phyloP scores from a whole-genome alignment of 2,888 invertebrate genomes.

The Arctia plantaginis region DNA sequence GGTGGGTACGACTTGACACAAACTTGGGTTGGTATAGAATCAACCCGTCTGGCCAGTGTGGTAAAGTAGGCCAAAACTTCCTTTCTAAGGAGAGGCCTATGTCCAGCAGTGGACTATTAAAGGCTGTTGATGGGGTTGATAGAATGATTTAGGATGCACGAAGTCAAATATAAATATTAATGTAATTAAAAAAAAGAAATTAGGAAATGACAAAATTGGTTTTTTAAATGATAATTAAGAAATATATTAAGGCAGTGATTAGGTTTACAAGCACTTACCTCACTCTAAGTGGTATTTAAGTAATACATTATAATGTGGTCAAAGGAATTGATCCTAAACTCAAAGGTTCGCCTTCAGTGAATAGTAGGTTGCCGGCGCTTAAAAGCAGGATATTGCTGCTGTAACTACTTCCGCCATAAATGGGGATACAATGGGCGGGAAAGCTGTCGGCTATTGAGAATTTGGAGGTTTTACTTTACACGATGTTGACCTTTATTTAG shows the following conservation, averaged over 20 bases:
- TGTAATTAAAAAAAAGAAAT: too few relatives aligned
- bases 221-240: too few relatives aligned
- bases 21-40: too few relatives aligned
- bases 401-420: constrained; percentile 15
- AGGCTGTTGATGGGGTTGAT: too few relatives aligned
- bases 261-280: neutral
- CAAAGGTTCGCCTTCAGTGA: constrained; percentile 9
- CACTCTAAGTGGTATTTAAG: neutral
- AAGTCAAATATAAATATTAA: neutral
- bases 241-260: too few relatives aligned
- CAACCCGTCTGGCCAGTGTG: too few relatives aligned
- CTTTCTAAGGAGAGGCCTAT: too few relatives aligned
- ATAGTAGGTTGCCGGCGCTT: constrained; percentile 5
- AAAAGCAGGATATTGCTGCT: constrained; percentile 17
- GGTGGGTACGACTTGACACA: too few relatives aligned
- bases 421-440: constrained; percentile 6
- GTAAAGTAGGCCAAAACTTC: too few relatives aligned
- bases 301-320: constrained; percentile 1
- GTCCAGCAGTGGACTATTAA: too few relatives aligned
- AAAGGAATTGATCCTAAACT: neutral
- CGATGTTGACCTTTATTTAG: neutral
- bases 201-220: too few relatives aligned
- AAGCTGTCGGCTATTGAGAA: constrained; percentile 4
- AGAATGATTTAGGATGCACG: neutral
- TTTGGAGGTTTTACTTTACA: neutral